Conservation (phyloP, 2,113 vertebrate genomes). For the Trichomycterus rosablanca region DNA sequence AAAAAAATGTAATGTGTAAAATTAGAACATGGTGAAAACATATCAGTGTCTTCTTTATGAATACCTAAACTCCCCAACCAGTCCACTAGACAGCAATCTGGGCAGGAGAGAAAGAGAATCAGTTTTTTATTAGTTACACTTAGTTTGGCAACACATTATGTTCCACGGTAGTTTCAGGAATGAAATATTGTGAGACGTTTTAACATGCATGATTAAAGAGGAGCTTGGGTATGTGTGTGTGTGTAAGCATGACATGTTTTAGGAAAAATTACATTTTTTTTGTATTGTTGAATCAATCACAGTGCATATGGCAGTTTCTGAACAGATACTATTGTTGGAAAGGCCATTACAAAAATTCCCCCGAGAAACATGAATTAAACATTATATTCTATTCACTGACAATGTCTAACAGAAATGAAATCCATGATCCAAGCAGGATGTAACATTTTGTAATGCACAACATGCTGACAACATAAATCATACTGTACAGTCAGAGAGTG, state of each 20-base stretch:
- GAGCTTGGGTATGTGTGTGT: not conserved
- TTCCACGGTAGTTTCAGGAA: slow-evolving; percentile 41
- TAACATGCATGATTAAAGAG: slow-evolving; percentile 30
- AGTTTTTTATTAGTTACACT: slow-evolving; percentile 52
- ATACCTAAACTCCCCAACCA: too few species aligned
- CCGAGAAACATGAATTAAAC: not conserved
- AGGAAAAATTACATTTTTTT: slow-evolving; percentile 8
- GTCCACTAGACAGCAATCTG: slow-evolving; percentile 4
- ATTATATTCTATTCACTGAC: not conserved
- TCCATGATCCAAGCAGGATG: not conserved
- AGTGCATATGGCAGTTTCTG: too few species aligned
- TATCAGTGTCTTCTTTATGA: not conserved
- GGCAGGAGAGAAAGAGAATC: not conserved
- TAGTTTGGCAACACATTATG: slow-evolving; percentile 55
- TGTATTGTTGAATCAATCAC: not conserved
- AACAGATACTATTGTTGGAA: too few species aligned
- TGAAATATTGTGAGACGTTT: slow-evolving; percentile 48
- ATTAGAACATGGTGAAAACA: not conserved
- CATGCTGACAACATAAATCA: too few species aligned
- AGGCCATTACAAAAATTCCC: slow-evolving; percentile 13
- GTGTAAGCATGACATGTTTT: slow-evolving; percentile 13
- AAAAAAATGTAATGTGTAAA: too few species aligned
- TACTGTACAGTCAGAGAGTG: too few species aligned
- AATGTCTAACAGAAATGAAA: not conserved
- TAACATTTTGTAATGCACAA: not conserved